Conservation (phyloP, 1,140 invertebrate genomes). For the Caenorhabditis remanei region DNA sequence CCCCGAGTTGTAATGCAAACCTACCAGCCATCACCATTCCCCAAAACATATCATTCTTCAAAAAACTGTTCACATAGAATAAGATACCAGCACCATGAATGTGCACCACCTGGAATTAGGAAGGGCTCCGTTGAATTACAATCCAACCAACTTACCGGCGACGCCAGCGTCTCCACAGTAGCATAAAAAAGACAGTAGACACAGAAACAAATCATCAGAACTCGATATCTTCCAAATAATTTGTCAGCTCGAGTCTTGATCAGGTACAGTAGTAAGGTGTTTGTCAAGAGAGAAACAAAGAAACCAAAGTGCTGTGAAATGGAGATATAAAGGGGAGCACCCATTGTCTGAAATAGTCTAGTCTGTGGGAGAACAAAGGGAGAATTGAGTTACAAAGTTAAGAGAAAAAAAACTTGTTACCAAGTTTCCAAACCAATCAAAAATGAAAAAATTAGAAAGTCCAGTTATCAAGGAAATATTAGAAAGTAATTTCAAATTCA, state of each 20-base stretch:
- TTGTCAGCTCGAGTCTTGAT: neutral
- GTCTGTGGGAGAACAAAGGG: too few species aligned
- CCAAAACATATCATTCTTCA: neutral
- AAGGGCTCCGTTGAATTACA: too few species aligned
- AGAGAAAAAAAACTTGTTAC: too few species aligned
- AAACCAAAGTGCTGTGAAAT: neutral
- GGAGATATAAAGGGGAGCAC: too few species aligned
- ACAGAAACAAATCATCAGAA: neutral
- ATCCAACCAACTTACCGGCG: neutral
- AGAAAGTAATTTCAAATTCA: too few species aligned
- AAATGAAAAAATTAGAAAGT: too few species aligned
- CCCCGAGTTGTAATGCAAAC: neutral
- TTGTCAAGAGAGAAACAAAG: neutral
- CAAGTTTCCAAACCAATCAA: too few species aligned
- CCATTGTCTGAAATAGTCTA: too few species aligned
- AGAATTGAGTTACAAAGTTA: too few species aligned
- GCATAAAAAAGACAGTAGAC: neutral
- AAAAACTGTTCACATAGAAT: neutral
- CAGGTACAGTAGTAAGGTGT: neutral
- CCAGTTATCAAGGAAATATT: too few species aligned
- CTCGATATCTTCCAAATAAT: neutral
- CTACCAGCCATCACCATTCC: neutral
- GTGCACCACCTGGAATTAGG: neutral
- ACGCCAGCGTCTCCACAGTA: neutral
- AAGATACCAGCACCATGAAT: neutral